Base-by-base conservation (phyloP, 2,888 invertebrate genomes). In the Nemotelus pantherinus region DNA sequence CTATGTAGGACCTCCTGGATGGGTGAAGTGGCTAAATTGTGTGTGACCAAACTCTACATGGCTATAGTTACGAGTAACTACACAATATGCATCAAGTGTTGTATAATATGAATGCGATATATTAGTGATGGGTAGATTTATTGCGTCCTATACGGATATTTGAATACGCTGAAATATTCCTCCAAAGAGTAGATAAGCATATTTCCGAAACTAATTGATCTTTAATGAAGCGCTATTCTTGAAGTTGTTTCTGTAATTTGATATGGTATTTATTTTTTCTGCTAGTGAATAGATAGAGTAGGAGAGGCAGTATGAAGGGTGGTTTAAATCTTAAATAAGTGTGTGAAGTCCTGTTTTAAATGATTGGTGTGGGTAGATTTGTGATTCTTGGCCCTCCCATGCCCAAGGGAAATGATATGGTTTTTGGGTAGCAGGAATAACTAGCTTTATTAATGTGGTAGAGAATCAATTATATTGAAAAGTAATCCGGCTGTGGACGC, bases 121-220 rank as follows among this genome's bases (percentile, higher is more conserved):
- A 47, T 67, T 25, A 25, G 25, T 25, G 25, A 25, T 25, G 25
- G 25, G 25, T 25, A 25, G 25, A 25, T 25, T 25, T 25, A 25
- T 25, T 25, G 25, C 25, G 25, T 25, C 25, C 25, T 25, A 25
- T 25, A 25, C 25, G 25, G 25, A 25, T 25, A 25, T 25, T 25
- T 25, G 25, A 25, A 25, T 25, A 25, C 25, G 25, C 25, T 58
- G 39, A 48, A 60, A 43, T 25, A 47, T 41, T 72, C 60, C n/a
- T 47, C n/a, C 53, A 9, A 50, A 44, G 10, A 39, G n/a, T 71
- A 25, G 25, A 25, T 25, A 44, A 53, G 3, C 10, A 7, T 2
- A 53, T 60, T 72, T 58, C 72, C 72, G 39, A 47, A 58, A 47
- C 72, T 9, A 72, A 72, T 60, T 47, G 60, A 5, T 10, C 57